Evolutionary conservation across 64 coral and sea anemone species (phyloP).

Genomic region (Platygyra sinensis): DNA sequence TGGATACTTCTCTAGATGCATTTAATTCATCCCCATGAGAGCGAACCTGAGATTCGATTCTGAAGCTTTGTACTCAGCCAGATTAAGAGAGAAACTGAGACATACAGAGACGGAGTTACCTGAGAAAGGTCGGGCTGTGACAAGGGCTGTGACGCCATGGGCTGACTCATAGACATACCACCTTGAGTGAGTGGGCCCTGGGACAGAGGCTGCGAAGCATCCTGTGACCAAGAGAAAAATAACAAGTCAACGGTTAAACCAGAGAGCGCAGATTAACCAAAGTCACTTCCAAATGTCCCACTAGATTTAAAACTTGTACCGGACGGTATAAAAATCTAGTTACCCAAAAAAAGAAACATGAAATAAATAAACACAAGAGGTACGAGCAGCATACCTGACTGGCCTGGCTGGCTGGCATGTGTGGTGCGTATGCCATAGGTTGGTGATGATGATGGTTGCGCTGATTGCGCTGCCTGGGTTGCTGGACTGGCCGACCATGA

Average conservation of each 20-base stretch:
- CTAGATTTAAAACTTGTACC: too few relatives aligned
- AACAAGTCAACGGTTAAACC: neutral
- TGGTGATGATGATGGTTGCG: slow-evolving; percentile 69
- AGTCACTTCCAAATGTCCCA: too few relatives aligned
- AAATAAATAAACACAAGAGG: neutral
- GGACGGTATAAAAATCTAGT: too few relatives aligned
- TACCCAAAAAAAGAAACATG: too few relatives aligned
- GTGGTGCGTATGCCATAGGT: slow-evolving; percentile 67
- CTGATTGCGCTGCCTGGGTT: slow-evolving; percentile 76
- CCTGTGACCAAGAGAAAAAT: slow-evolving; percentile 29
- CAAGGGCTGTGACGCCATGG: slow-evolving; percentile 95
- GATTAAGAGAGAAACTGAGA: too few relatives aligned
- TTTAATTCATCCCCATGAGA: neutral
- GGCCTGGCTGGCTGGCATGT: slow-evolving; percentile 97
- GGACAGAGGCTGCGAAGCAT: slow-evolving; percentile 96
- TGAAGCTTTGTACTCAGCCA: too few relatives aligned
- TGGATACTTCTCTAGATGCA: too few relatives aligned
- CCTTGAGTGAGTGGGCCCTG: slow-evolving; percentile 98
- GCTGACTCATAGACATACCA: slow-evolving; percentile 99
- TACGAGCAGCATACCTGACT: slow-evolving; percentile 65
- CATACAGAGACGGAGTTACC: neutral
- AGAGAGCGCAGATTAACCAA: neutral
- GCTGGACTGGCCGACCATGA: slow-evolving; percentile 64
- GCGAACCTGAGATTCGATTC: too few relatives aligned
- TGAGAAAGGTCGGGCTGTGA: slow-evolving; percentile 99